A percentile compares a stretch with the other conserved stretches of the same genome.
Conservation (phyloP, 2,797 vertebrate genomes). For the Fratercula arctica region DNA sequence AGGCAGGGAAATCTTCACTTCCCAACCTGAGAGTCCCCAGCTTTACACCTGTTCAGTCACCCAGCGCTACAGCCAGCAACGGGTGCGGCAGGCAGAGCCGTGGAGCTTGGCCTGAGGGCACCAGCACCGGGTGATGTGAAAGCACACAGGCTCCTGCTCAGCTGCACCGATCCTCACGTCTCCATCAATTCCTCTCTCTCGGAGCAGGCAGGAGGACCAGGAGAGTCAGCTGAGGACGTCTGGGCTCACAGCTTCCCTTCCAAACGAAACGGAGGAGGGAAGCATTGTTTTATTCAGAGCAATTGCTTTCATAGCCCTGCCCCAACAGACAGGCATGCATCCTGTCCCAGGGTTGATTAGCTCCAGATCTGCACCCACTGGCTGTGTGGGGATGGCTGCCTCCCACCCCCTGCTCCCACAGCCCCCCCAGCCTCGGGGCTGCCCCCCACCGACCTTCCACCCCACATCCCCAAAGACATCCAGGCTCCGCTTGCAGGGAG, state of each 20-base stretch:
- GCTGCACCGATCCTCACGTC: not conserved
- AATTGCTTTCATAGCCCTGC: constrained; percentile 3
- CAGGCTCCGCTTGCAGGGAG: not conserved
- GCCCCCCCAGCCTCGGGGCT: not conserved
- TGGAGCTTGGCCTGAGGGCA: not conserved
- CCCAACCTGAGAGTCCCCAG: not conserved
- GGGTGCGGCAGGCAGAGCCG: rapidly evolving
- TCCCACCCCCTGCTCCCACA: not conserved
- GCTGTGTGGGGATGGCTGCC: not conserved
- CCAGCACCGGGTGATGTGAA: not conserved
- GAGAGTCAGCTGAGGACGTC: constrained; percentile 51
- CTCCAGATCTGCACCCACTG: constrained; percentile 1
- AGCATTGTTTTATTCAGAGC: constrained; percentile 35
- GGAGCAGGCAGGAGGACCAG: not conserved
- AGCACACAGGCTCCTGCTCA: not conserved
- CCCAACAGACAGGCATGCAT: constrained; percentile 19
- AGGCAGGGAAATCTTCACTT: not conserved
- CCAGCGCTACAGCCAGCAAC: not conserved
- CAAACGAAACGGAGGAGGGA: not conserved
- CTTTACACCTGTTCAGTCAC: not conserved
- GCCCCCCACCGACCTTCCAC: not conserved
- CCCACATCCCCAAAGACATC: constrained; percentile 4
- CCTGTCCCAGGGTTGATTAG: constrained; percentile 36
- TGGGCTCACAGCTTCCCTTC: constrained; percentile 36
- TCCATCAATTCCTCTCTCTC: not conserved